Base-by-base conservation (phyloP, 1,140 invertebrate genomes). In the Lasioglossum albipes region DNA sequence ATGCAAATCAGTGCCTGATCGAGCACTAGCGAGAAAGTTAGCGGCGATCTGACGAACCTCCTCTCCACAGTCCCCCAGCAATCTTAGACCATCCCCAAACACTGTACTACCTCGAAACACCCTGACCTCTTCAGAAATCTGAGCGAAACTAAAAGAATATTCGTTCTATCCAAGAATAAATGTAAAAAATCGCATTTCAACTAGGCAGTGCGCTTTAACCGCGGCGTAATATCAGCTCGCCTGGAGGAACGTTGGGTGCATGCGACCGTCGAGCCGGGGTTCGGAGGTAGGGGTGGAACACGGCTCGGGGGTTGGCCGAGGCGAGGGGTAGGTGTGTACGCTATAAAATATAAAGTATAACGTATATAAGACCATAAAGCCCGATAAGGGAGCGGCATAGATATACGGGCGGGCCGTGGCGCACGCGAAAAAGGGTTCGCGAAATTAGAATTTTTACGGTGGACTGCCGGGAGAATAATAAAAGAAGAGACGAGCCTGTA, bases 281-380 rank as follows among this genome's bases (percentile, higher is more conserved):
- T 42, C 16, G 27, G 42, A 10, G 5, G 13, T 2, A 64, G 20
- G 71, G 70, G 42, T 54, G 5, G 36, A 36, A 20, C 16, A 57
- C 27, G 36, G 52, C 42, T 0, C 57, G 31, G 70, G 27, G n/a
- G 59, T 9, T 22, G 49, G 62, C 54, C 27, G 22, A 20, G 59
- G 45, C 2, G 59, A 62, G 59, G 52, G 52, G 52, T 54, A 65
- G 69, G 79, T 86, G 85, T 86, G 79, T 79, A 81, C 81, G 84
- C 85, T 86, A 86, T 87, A 87, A 87, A 87, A 87, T 87, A 86
- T 87, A 81, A 87, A 87, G 85, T 84, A 84, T 87, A 87, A 87
- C 82, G 84, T 86, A 84, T 81, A 86, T 84, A 87, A 87, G 81
- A 83, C 59, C 84, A 75, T 85, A 84, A 84, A 86, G 85, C 54